phyloP scores from a whole-genome alignment of 1,140 invertebrate genomes.

The Diprion similis region DNA sequence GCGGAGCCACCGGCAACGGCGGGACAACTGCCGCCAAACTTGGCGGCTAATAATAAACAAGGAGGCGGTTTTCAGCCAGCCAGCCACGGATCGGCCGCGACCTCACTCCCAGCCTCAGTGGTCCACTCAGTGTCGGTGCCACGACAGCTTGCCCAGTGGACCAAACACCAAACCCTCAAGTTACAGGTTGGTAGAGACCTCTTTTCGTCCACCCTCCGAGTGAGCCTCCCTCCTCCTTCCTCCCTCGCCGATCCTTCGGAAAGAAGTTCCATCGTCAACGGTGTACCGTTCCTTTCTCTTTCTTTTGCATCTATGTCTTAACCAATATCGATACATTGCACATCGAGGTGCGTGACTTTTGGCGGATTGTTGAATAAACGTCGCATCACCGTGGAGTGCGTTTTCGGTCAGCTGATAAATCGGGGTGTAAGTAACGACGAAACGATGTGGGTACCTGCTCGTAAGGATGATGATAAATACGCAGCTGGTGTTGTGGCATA shows the following conservation, averaged over 20 bases:
- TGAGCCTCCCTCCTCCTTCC: no score
- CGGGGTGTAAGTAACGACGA: no score
- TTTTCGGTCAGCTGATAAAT: not conserved
- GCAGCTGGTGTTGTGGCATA: no score
- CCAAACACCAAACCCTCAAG: slow-evolving; percentile 55
- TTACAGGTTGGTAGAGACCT: slow-evolving; percentile 46
- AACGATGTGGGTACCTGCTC: no score
- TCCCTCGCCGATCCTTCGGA: no score
- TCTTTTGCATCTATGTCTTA: not conserved
- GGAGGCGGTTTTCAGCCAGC: slow-evolving; percentile 47
- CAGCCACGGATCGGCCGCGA: slow-evolving; percentile 32
- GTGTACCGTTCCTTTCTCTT: not conserved
- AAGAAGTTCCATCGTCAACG: no score
- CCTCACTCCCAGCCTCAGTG: slow-evolving; percentile 28
- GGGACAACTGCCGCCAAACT: slow-evolving; percentile 44
- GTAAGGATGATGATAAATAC: no score
- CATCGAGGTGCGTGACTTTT: not conserved
- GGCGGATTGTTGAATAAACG: not conserved
- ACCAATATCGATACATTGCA: not conserved
- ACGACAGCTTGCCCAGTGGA: slow-evolving; percentile 57
- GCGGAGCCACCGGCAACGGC: slow-evolving; percentile 28
- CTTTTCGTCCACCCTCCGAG: not conserved
- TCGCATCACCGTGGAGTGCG: not conserved
- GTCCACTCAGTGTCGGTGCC: slow-evolving; percentile 47
- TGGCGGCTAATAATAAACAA: slow-evolving; percentile 56